Evolutionary conservation across 2,888 invertebrate genomes (phyloP).

Genomic region (Lasioglossum pauxillum): DNA sequence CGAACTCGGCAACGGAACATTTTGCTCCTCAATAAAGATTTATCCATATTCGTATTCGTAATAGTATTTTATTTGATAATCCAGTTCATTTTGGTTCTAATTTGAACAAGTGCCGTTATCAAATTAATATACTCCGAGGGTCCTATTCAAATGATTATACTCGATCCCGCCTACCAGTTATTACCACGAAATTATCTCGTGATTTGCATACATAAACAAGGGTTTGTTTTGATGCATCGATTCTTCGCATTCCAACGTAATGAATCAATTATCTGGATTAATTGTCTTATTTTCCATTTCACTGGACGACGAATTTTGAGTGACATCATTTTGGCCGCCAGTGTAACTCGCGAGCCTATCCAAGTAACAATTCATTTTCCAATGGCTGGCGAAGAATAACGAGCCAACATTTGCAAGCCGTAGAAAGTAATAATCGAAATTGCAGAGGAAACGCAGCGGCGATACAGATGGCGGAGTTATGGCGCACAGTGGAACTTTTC

Average conservation of each 20-base stretch:
- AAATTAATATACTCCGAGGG: neutral
- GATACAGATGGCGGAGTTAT: neutral
- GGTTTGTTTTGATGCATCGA: neutral
- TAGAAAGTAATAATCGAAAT: neutral
- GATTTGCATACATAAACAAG: conserved; percentile 2
- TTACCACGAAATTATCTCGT: conserved; percentile 23
- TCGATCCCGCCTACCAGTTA: neutral
- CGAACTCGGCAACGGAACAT: too few species aligned
- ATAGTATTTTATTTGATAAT: too few species aligned
- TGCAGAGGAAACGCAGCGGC: neutral
- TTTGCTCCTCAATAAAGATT: too few species aligned
- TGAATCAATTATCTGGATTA: conserved; percentile 14
- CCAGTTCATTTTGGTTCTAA: too few species aligned
- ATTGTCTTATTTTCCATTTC: conserved; percentile 2
- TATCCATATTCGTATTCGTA: too few species aligned
- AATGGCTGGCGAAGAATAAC: too few species aligned
- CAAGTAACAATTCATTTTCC: too few species aligned
- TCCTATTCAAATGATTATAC: conserved; percentile 11
- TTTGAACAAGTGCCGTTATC: conserved; percentile 22
- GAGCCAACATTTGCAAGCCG: neutral
- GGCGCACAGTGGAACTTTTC: too few species aligned
- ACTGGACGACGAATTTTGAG: neutral
- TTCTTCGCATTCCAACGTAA: neutral
- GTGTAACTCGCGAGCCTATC: too few species aligned
- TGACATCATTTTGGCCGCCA: too few species aligned